Evolutionary conservation across 2,113 vertebrate genomes (phyloP).

Genomic region (Mesembrinibis cayennensis): DNA sequence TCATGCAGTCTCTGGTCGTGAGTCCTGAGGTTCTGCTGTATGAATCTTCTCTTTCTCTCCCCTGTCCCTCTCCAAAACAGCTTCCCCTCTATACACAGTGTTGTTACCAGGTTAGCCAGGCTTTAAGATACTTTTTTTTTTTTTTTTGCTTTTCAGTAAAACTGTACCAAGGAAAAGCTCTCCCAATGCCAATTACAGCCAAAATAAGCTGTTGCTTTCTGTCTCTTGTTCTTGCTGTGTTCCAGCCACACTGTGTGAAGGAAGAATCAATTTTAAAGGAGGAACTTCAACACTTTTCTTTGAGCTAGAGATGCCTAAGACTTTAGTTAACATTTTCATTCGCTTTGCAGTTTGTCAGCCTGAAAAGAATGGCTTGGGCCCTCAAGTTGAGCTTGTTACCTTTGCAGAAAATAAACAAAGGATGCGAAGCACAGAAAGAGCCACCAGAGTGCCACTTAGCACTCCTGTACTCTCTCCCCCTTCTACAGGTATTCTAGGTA

Average conservation of each 20-base stretch:
- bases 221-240: not conserved
- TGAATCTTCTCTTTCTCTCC: not conserved
- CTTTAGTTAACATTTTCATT: not conserved
- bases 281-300: not conserved
- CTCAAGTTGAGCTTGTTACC: not conserved
- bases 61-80: not conserved
- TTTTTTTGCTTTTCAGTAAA: not conserved
- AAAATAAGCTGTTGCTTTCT: not conserved
- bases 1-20: not conserved
- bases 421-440: not conserved
- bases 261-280: not conserved
- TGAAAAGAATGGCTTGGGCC: not conserved
- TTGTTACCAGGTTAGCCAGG: not conserved
- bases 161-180: not conserved
- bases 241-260: not conserved
- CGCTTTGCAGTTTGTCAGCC: not conserved
- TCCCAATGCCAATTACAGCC: not conserved
- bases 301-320: not conserved
- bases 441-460: not conserved
- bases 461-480: not conserved
- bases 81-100: not conserved
- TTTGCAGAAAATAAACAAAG: not conserved
- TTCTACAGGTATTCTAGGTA: not conserved
- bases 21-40: not conserved
- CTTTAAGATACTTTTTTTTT: not conserved